These are phyloP conservation scores for Stigmatopora argus DNA, from an alignment of 2,113 vertebrate species.

Conservation along the genomic window DNA sequence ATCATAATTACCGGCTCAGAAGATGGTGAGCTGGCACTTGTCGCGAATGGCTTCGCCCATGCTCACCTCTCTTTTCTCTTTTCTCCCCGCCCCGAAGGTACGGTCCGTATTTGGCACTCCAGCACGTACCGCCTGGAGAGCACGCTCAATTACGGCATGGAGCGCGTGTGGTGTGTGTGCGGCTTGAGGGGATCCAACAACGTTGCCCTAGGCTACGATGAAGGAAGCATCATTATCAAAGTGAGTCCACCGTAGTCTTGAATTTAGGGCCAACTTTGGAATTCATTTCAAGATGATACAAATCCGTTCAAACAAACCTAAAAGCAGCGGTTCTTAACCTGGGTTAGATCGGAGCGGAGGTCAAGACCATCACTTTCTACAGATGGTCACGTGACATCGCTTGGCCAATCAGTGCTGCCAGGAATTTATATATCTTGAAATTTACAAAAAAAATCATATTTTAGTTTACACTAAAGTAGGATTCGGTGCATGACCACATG, in stretches of 20 bases:
- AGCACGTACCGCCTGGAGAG: slow-evolving; percentile 96
- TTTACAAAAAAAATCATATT: no score
- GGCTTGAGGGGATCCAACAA: slow-evolving; percentile 94
- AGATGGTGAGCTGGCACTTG: slow-evolving; percentile 76
- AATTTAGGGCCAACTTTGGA: no score
- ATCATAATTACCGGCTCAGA: slow-evolving; percentile 98
- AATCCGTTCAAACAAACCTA: no score
- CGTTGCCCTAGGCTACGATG: slow-evolving; percentile 92
- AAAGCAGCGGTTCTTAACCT: no score
- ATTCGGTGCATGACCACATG: no score
- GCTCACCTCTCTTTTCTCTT: not conserved
- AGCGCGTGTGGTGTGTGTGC: slow-evolving; percentile 95
- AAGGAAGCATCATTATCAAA: slow-evolving; percentile 99
- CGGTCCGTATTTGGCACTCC: slow-evolving; percentile 96
- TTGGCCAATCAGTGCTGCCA: no score
- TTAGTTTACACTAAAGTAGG: no score
- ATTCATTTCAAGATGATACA: no score
- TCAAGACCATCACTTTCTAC: no score
- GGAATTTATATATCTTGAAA: no score
- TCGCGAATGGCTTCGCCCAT: not conserved
- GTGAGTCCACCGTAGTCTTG: slow-evolving; percentile 59
- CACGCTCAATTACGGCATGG: slow-evolving; percentile 97
- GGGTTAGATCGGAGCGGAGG: no score
- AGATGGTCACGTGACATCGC: no score
- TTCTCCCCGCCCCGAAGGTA: slow-evolving; percentile 75